phyloP scores from a whole-genome alignment of 2,888 invertebrate species.

The Tuberolachnus salignus region DNA sequence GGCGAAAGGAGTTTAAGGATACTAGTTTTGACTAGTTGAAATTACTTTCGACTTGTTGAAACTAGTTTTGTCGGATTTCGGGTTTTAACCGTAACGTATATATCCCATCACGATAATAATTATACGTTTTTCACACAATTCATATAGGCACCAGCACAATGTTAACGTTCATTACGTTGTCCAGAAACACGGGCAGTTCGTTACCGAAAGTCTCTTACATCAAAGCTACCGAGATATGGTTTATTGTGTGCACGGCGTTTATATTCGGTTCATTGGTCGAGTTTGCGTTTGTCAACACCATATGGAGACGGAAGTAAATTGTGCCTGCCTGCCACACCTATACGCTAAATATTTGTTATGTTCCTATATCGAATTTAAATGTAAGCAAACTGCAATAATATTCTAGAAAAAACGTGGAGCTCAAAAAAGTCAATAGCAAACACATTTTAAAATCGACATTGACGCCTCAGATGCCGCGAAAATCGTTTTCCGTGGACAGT shows the following conservation, averaged over 20 bases:
- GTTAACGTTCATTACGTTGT: constrained; percentile 85
- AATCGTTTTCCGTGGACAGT: constrained; percentile 60
- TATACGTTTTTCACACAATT: too few relatives aligned
- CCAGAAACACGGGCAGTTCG: constrained; percentile 82
- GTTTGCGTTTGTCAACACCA: constrained; percentile 87
- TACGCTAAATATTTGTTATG: neutral
- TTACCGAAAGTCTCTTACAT: constrained; percentile 88
- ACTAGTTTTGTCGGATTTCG: too few relatives aligned
- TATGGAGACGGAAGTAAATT: constrained; percentile 80
- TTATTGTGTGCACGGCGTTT: constrained; percentile 81
- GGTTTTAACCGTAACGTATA: too few relatives aligned
- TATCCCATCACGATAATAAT: too few relatives aligned
- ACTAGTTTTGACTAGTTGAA: too few relatives aligned
- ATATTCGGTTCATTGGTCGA: constrained; percentile 85
- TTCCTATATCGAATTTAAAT: neutral
- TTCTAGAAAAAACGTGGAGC: constrained; percentile 71
- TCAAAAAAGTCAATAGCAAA: constrained; percentile 80
- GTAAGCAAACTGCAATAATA: neutral
- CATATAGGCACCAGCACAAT: constrained; percentile 78
- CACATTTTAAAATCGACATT: constrained; percentile 83
- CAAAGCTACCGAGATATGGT: constrained; percentile 90
- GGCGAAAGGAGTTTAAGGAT: too few relatives aligned
- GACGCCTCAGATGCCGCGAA: constrained; percentile 77
- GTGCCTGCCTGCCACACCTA: neutral
- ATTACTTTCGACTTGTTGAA: too few relatives aligned